These are phyloP conservation scores for Cynoglossus semilaevis DNA, from an alignment of 2,113 vertebrate species.

Conservation along the genomic window DNA sequence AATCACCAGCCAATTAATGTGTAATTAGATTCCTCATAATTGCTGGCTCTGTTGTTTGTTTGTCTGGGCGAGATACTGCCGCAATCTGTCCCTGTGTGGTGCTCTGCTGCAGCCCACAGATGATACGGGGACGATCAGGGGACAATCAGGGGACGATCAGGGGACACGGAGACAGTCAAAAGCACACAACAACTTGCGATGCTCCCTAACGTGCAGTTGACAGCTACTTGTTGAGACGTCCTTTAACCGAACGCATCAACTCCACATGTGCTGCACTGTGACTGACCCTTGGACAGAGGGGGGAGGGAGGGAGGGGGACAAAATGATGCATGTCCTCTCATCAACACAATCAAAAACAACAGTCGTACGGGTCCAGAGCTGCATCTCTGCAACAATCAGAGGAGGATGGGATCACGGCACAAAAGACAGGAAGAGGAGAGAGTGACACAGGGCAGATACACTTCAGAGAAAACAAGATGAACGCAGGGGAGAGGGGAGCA, in stretches of 20 bases:
- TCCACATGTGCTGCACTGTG: constrained; percentile 24
- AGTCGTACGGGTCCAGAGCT: not conserved
- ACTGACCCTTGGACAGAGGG: constrained; percentile 20
- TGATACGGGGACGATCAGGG: not conserved
- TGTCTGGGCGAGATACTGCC: constrained; percentile 14
- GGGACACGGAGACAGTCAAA: constrained; percentile 9
- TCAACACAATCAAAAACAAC: constrained; percentile 16
- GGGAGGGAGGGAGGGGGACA: not conserved
- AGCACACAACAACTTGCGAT: constrained; percentile 21
- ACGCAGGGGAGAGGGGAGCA: constrained; percentile 27
- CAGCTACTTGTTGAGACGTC: constrained; percentile 27
- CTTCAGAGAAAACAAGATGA: constrained; percentile 42
- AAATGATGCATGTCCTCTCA: constrained; percentile 2
- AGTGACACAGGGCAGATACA: constrained; percentile 31
- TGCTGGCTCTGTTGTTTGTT: constrained; percentile 1
- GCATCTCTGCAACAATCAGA: constrained; percentile 2
- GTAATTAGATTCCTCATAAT: not conserved
- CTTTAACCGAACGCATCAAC: constrained; percentile 23
- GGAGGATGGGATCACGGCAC: constrained; percentile 2
- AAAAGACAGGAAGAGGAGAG: constrained; percentile 14
- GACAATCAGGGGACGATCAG: not conserved
- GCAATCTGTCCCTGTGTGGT: not conserved
- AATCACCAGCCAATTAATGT: not conserved
- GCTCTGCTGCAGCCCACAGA: constrained; percentile 12
- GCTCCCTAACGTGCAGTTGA: constrained; percentile 30